These are phyloP conservation scores for Oreochromis tanganicae DNA, from an alignment of 2,113 vertebrate genomes.

Conservation along the genomic window DNA sequence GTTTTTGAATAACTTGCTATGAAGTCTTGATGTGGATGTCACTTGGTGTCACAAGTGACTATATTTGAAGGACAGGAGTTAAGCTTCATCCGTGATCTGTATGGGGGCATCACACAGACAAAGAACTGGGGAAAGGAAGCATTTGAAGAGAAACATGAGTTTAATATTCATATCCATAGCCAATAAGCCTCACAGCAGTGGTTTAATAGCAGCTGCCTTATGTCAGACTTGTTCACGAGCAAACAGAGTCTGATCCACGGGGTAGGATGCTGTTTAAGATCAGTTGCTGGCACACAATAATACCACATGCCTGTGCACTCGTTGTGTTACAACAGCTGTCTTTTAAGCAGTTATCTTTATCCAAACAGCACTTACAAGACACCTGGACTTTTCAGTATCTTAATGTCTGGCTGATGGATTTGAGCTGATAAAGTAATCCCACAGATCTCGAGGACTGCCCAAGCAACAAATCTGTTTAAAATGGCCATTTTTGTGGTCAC, in stretches of 20 bases:
- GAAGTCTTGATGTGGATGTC: neutral
- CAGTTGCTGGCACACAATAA: neutral
- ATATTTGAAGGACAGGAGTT: too few relatives aligned
- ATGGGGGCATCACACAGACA: neutral
- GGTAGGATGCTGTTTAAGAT: neutral
- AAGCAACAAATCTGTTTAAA: conserved; percentile 5
- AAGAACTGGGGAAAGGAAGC: neutral
- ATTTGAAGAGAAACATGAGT: neutral
- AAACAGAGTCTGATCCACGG: neutral
- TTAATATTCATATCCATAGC: neutral
- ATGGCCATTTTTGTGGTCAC: neutral
- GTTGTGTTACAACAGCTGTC: neutral
- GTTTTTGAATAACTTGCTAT: neutral
- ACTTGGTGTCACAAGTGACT: neutral
- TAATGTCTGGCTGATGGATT: neutral
- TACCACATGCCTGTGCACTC: neutral
- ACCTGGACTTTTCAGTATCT: neutral
- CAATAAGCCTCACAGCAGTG: neutral
- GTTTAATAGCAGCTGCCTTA: neutral
- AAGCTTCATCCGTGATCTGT: neutral
- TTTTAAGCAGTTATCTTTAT: neutral
- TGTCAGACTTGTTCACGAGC: neutral
- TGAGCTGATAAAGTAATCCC: neutral
- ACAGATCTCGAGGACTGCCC: neutral
- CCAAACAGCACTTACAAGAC: neutral